A percentile compares a stretch with the other conserved stretches of the same genome.
Conservation (phyloP, 2,113 vertebrate genomes). For the Dasyurus viverrinus region DNA sequence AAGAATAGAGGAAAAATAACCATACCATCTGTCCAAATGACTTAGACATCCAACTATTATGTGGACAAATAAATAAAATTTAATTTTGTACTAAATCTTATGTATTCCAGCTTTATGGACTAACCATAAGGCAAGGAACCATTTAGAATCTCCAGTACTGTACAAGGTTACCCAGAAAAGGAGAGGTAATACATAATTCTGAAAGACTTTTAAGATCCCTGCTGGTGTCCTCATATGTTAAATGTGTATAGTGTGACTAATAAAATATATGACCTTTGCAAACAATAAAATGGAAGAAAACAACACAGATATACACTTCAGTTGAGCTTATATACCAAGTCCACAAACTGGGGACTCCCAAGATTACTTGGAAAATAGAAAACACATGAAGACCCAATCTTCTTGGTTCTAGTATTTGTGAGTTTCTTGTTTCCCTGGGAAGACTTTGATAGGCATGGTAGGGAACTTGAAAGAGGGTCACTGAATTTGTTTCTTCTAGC, state of each 20-base stretch:
- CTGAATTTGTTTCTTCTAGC: background rate
- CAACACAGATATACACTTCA: slow-evolving; percentile 16
- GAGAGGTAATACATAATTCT: slow-evolving; percentile 47
- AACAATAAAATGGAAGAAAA: slow-evolving; percentile 33
- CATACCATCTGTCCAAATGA: background rate
- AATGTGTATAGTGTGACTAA: background rate
- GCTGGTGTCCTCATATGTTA: background rate
- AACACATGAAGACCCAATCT: slow-evolving; percentile 35
- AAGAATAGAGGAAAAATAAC: background rate
- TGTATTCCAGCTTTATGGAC: background rate
- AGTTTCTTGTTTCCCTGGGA: slow-evolving; percentile 9
- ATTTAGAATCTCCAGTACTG: background rate
- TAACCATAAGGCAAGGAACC: slow-evolving; percentile 3
- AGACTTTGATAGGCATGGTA: background rate
- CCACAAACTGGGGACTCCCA: slow-evolving; percentile 27
- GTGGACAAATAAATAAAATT: slow-evolving; percentile 13
- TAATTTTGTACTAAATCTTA: slow-evolving; percentile 32
- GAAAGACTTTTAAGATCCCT: slow-evolving; percentile 47
- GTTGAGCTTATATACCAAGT: background rate
- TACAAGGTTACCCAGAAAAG: background rate
- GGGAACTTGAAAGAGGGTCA: background rate
- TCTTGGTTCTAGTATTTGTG: slow-evolving; percentile 27
- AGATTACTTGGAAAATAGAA: slow-evolving; percentile 56
- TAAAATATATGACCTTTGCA: slow-evolving; percentile 35
- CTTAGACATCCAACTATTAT: slow-evolving; percentile 13